A percentile compares a stretch with the other conserved stretches of the same genome.
These are phyloP conservation scores for Ancistrus triradiatus DNA, from an alignment of 2,113 vertebrate genomes.

Conservation along the genomic window DNA sequence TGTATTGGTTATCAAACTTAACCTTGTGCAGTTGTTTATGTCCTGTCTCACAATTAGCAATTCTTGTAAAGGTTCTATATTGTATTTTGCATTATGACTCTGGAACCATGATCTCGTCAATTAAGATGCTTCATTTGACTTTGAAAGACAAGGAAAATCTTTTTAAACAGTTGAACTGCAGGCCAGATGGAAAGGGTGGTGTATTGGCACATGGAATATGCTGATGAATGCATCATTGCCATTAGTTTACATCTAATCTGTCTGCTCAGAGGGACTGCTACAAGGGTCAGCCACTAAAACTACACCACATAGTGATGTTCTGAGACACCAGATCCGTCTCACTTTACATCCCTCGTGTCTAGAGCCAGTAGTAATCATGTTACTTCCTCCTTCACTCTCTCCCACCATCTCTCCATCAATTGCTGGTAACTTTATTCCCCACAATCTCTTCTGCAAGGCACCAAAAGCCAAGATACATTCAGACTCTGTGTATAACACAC, in stretches of 20 bases:
- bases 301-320: conserved; percentile 14
- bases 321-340: conserved; percentile 3
- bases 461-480: conserved; percentile 24
- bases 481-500: too few relatives aligned
- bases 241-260: conserved; percentile 26
- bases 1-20: too few relatives aligned
- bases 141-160: too few relatives aligned
- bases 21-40: too few relatives aligned
- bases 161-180: not conserved
- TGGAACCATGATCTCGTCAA: too few relatives aligned
- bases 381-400: not conserved
- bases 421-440: too few relatives aligned
- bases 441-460: conserved; percentile 12
- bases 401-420: too few relatives aligned
- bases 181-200: not conserved
- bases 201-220: not conserved
- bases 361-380: conserved; percentile 14
- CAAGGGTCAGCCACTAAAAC: conserved; percentile 13
- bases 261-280: conserved; percentile 28
- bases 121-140: too few relatives aligned
- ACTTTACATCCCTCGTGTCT: conserved; percentile 3
- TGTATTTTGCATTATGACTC: too few relatives aligned
- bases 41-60: too few relatives aligned
- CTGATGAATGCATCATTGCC: too few relatives aligned
- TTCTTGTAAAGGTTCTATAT: too few relatives aligned